Evolutionary conservation across 2,797 vertebrate species (phyloP), one percentile per base, ranked within the genome.

Genomic region (Semaprochilodus insignis): DNA sequence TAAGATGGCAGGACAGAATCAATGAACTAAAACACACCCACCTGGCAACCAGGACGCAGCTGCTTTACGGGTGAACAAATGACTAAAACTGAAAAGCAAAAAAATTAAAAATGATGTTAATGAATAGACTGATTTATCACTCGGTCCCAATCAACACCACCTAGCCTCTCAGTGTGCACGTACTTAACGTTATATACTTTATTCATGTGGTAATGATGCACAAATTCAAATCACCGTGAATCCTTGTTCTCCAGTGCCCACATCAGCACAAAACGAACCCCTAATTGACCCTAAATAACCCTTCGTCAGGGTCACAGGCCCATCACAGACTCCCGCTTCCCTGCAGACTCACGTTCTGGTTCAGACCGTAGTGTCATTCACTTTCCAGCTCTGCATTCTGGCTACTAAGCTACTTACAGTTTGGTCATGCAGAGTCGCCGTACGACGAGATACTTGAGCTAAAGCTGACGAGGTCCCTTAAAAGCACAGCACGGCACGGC

Each of bases 391-490:
- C 51, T 34, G 75, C 70, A 69, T 36, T 84, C 60, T 63, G 2
- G 27, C 54, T 65, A 86, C 84, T 78, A 86, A 80, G 87, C 70
- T 78, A 85, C 85, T 85, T 87, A 25, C 60, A 85, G 69, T 91
- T 92, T 89, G 92, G 89, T 92, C 92, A 91, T 91, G 91, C 88
- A 91, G 87, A 89, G 70, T 48, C 54, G 14, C 52, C 81, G 74
- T 48, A 83, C 80, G 80, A 91, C 85, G 77, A 62, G 84, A 87
- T 73, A 60, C 63, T 40, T 48, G 44, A 67, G 81, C 69, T 31
- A 81, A 88, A 87, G 77, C 86, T 80, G 87, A 89, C 76, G n/a
- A 73, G 85, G 90, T 91, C 88, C 84, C 76, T 78, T 65, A 87
- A 82, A 84, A 83, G 44, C 36, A 69, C 65, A 48, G 31, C 69